Evolutionary conservation across 2,113 vertebrate genomes (phyloP).

Genomic region (Microtus pennsylvanicus): DNA sequence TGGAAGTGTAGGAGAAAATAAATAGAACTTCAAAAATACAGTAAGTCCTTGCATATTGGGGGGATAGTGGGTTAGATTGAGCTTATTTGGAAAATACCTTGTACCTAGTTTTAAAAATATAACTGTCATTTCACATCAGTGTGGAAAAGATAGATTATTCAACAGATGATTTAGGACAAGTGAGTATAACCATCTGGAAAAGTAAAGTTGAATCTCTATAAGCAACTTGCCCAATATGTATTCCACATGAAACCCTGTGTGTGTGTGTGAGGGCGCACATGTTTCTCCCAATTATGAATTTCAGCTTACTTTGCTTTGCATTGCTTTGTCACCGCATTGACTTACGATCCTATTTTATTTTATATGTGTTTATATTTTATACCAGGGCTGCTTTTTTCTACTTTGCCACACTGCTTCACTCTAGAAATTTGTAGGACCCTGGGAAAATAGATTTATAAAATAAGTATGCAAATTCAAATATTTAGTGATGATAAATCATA

Average conservation of each 20-base stretch:
- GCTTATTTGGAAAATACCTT: constrained; percentile 28
- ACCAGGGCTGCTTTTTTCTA: neutral
- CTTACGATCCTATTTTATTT: neutral
- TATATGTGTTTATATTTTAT: neutral
- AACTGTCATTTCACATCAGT: neutral
- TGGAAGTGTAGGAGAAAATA: neutral
- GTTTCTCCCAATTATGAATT: neutral
- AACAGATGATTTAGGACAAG: constrained; percentile 18
- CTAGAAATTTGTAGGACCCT: neutral
- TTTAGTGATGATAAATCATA: neutral
- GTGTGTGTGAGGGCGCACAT: no score
- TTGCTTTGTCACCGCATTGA: neutral
- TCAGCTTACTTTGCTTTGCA: neutral
- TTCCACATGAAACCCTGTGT: neutral
- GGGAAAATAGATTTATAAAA: neutral
- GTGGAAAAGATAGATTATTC: constrained; percentile 18
- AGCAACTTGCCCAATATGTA: neutral
- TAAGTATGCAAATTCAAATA: neutral
- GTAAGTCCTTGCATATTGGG: neutral
- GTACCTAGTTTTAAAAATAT: constrained; percentile 34
- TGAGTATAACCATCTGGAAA: neutral
- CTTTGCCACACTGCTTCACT: neutral
- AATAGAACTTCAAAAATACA: neutral
- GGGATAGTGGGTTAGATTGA: neutral
- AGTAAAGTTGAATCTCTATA: neutral